Evolutionary conservation across 2,113 vertebrate species (phyloP), one percentile per base, ranked within the genome.

Genomic region (Silurus meridionalis): DNA sequence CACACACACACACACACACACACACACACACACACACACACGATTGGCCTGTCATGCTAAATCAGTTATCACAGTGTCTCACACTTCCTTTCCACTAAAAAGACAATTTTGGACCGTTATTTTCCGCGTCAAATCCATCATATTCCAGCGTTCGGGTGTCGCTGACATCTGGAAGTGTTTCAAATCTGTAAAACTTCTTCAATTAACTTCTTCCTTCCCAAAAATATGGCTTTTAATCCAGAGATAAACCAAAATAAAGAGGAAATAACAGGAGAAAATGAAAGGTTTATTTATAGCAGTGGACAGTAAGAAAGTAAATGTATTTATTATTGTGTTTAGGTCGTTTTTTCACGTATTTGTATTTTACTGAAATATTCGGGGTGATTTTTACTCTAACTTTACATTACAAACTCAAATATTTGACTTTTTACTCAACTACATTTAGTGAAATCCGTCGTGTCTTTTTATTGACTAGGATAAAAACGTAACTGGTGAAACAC

Each of bases 61-160:
- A 78, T 78, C 74, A 78, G 74, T 78, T 78, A 55, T 55, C 74
- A 55, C 74, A 78, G 48, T 78, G 52, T 57, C 74, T 78, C 52
- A 15, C 74, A 78, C 74, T 55, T 78, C 52, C 74, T 78, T 78
- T 25, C 1, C 6, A 78, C 50, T 14, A 78, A 78, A 78, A 25
- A 3, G 52, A 78, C 74, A 25, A 78, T 57, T 78, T 78, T 78
- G 8, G 23, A 57, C 50, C 55, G 2, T 55, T 55, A 53, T 78
- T 57, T 25, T 78, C 74, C 6, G 52, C 3, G 52, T 57, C 23
- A 14, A 77, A 52, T 74, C 19, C n/a, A 74, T 74, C 71, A 55
- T 7, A 50, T 77, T 50, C 11, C 71, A 77, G 8, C 50, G 3
- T n/a, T 52, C 11, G 67, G 67, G 7, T 61, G 60, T 7, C 6